Conservation (phyloP, 2,888 invertebrate species). For the Mythimna pallens region DNA sequence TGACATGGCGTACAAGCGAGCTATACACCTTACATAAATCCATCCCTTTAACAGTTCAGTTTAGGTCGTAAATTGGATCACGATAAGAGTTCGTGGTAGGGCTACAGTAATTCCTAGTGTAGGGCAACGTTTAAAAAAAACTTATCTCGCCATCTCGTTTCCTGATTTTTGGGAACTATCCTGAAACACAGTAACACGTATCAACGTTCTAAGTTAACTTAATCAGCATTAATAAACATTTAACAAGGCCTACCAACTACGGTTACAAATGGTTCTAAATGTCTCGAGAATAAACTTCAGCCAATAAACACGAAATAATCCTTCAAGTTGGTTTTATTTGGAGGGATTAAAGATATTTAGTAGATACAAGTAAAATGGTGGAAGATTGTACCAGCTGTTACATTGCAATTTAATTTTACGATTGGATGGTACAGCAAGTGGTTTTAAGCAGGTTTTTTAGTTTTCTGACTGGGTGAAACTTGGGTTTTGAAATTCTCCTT, state of each 20-base stretch:
- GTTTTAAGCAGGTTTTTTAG: constrained; percentile 18
- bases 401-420: constrained; percentile 32
- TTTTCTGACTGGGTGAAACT: constrained; percentile 4
- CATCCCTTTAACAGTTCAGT: too few relatives aligned
- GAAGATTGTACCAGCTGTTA: constrained; percentile 30
- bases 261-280: constrained; percentile 59
- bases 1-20: too few relatives aligned
- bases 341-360: constrained; percentile 34
- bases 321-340: constrained; percentile 35
- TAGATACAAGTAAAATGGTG: constrained; percentile 8
- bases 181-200: too few relatives aligned
- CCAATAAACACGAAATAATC: constrained; percentile 55
- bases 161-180: too few relatives aligned
- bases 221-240: constrained; percentile 52
- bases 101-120: too few relatives aligned
- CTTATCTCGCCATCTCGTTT: too few relatives aligned
- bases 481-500: background rate
- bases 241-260: constrained; percentile 43
- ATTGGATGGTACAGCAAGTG: constrained; percentile 35
- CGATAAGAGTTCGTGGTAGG: too few relatives aligned
- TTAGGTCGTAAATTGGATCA: too few relatives aligned
- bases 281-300: constrained; percentile 55
- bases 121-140: too few relatives aligned
- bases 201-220: too few relatives aligned
- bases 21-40: too few relatives aligned